A percentile compares a stretch with the other conserved stretches of the same genome.
phyloP scores from a whole-genome alignment of 2,888 invertebrate genomes.

The Nephrotoma guestfalica region DNA sequence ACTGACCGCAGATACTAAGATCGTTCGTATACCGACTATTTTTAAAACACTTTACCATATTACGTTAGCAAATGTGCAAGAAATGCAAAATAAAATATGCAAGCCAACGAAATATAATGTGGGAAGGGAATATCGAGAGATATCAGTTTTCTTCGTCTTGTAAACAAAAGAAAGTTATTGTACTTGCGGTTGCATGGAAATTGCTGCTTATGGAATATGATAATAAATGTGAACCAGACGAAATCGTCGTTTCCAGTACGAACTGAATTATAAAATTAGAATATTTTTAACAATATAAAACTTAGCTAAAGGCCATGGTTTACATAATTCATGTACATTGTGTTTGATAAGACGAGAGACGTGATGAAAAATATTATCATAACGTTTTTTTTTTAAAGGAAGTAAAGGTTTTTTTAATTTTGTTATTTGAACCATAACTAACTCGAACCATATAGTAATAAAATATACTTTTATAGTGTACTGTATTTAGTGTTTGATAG shows the following conservation, averaged over 20 bases:
- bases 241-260: background rate
- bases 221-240: background rate
- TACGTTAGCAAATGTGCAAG: background rate
- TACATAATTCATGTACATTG: background rate
- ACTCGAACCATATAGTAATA: background rate
- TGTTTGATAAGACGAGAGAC: background rate
- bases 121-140: background rate
- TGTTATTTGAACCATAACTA: background rate
- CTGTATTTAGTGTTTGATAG: background rate
- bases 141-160: background rate
- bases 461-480: background rate
- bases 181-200: background rate
- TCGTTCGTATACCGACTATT: background rate
- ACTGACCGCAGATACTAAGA: background rate
- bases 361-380: background rate
- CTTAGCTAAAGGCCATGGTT: background rate
- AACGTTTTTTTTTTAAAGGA: background rate
- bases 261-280: background rate
- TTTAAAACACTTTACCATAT: background rate
- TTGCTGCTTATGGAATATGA: no score
- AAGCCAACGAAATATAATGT: background rate
- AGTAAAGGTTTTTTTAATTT: background rate
- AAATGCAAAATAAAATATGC: background rate
- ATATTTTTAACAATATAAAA: background rate
- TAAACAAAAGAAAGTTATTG: background rate